Evolutionary conservation across 2,888 invertebrate species (phyloP).

Genomic region (Agonopterix subpropinquella): DNA sequence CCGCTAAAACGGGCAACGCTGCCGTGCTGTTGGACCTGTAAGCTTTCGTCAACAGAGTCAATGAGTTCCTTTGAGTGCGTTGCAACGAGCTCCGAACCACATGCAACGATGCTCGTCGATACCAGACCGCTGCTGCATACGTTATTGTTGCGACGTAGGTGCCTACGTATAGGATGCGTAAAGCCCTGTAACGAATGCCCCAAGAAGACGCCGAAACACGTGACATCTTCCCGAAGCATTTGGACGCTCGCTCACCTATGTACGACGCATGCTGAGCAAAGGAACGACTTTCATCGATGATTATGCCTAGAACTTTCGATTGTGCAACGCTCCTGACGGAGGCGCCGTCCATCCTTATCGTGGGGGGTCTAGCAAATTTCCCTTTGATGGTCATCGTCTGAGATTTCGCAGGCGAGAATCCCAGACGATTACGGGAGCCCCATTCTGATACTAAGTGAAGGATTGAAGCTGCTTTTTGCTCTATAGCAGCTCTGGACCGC

Average conservation of each 20-base stretch:
- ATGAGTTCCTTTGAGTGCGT: constrained; percentile 13
- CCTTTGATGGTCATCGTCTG: constrained; percentile 2
- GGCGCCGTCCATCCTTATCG: background rate
- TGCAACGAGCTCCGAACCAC: constrained; percentile 13
- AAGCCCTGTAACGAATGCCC: constrained; percentile 12
- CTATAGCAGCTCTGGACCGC: constrained; percentile 13
- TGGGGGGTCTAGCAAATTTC: background rate
- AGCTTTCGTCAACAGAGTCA: constrained; percentile 20
- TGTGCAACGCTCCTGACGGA: background rate
- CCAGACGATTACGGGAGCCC: constrained; percentile 1
- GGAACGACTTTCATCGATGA: background rate
- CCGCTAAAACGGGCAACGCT: constrained; percentile 21
- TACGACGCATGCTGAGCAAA: constrained; percentile 6
- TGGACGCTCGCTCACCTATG: constrained; percentile 10
- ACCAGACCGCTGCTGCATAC: constrained; percentile 16
- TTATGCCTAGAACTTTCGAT: background rate
- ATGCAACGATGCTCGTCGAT: constrained; percentile 2
- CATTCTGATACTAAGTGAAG: background rate
- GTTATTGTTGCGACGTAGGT: constrained; percentile 13
- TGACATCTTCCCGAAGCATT: constrained; percentile 14
- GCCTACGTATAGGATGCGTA: constrained; percentile 11
- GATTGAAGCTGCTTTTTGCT: background rate
- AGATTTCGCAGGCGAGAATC: constrained; percentile 5
- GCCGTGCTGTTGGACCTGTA: constrained; percentile 20
- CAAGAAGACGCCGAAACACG: constrained; percentile 15